Base-by-base conservation (phyloP, 2,113 vertebrate species). In the Herpailurus yagouaroundi region DNA sequence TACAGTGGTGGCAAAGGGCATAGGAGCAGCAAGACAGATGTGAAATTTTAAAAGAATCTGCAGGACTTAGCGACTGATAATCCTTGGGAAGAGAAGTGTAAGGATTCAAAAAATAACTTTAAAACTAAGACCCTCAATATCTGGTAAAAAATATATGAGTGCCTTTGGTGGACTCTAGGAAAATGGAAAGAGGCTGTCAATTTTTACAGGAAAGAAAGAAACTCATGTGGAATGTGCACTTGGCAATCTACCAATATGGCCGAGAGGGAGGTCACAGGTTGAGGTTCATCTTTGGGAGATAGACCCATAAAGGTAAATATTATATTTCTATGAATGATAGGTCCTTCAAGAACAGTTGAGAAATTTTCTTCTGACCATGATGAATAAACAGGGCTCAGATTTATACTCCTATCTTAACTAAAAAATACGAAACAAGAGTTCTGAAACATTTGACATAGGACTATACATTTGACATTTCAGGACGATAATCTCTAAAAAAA, bases 321-420 rank as follows among this genome's bases (percentile, higher is more conserved):
- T 73, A 21, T 84, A 87, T 81, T 90, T 96, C 48, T 48, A 27
- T 83, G 16, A 96, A 45, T 95, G 41, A 66, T 13, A 18, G 45
- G 64, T 38, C 64, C 13, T 55, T 94, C 66, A 45, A 80, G 21
- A 73, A 52, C 1, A 86, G 36, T 60, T 5, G 23, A 88, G 57
- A 94, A 85, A 77, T 94, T 69, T 94, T 33, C 38, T 91, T 89
- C 57, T 88, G 69, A 77, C 45, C 25, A 81, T 84, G 66, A 95
- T 76, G 15, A 50, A 77, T 92, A 76, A 63, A 64, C 33, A 85
- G 23, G 48, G 14, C 64, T 7, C 50, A 77, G 29, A 85, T 76
- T 80, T 94, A 81, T 19, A 48, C 27, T 55, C 19, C 41, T 92
- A 63, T 52, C 57, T 50, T 84, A 74, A 96, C n/a, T 64, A 52